phyloP scores from a whole-genome alignment of 2,113 vertebrate species.

The Phrynosoma platyrhinos region DNA sequence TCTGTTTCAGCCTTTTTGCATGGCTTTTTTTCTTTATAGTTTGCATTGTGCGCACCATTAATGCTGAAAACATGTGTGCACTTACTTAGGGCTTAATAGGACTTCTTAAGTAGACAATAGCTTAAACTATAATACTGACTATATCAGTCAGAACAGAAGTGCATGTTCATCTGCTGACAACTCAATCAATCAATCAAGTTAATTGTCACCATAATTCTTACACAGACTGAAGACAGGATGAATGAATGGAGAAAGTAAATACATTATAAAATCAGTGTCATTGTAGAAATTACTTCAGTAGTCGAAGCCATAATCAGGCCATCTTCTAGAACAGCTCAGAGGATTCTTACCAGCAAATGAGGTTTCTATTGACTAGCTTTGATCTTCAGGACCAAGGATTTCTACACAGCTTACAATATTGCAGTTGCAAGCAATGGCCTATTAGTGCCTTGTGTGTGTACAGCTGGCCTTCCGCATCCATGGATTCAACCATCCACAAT shows the following conservation, averaged over 20 bases:
- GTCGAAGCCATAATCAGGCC: not conserved
- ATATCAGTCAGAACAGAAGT: not conserved
- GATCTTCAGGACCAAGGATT: not conserved
- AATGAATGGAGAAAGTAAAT: not conserved
- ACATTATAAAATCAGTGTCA: not conserved
- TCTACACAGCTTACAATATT: not conserved
- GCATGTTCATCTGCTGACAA: not conserved
- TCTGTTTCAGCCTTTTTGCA: not conserved
- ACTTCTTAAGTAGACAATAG: not conserved
- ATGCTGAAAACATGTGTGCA: not conserved
- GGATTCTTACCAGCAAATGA: not conserved
- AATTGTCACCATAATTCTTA: not conserved
- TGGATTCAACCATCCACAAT: too few species aligned
- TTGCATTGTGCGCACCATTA: not conserved
- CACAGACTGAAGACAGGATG: not conserved
- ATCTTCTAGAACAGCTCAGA: not conserved
- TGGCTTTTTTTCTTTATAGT: not conserved
- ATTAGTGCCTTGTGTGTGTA: too few species aligned
- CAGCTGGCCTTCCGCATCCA: too few species aligned
- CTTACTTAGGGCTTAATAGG: not conserved
- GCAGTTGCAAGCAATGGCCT: not conserved
- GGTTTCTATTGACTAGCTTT: not conserved
- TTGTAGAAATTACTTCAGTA: too few species aligned
- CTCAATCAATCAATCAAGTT: not conserved
- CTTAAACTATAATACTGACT: not conserved